A percentile compares a stretch with the other conserved stretches of the same genome.
These are phyloP conservation scores for Pseudoatta argentina DNA, from an alignment of 1,140 invertebrate species.

Conservation along the genomic window DNA sequence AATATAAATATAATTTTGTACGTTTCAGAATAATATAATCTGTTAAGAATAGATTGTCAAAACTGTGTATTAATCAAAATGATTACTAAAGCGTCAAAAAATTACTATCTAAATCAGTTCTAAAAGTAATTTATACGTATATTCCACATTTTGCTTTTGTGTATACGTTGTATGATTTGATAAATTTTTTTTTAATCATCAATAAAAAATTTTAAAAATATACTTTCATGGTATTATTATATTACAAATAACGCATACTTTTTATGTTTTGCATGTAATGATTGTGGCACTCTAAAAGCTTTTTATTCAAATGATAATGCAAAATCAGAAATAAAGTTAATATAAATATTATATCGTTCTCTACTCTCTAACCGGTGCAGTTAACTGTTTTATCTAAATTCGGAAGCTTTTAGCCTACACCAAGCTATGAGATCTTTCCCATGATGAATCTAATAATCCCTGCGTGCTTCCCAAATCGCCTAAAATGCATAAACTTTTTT, in stretches of 20 bases:
- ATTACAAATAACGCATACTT: neutral
- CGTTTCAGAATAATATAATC: too few species aligned
- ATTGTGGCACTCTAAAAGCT: slow-evolving; percentile 9
- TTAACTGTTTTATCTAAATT: neutral
- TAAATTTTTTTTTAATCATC: neutral
- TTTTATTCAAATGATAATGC: slow-evolving; percentile 1
- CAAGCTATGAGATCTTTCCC: neutral
- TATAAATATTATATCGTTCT: neutral
- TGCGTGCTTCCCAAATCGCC: too few species aligned
- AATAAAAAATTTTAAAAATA: neutral
- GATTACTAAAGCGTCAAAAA: neutral
- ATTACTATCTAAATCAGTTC: neutral
- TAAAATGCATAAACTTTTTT: too few species aligned
- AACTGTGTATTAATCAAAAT: neutral
- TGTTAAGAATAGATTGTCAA: neutral
- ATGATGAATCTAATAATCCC: too few species aligned
- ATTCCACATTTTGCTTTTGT: neutral
- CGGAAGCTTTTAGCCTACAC: neutral
- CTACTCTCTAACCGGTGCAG: neutral
- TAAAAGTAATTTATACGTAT: neutral
- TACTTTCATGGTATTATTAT: neutral
- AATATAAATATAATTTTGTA: too few species aligned
- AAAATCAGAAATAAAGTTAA: neutral
- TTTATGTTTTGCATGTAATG: neutral
- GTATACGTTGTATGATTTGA: neutral